phyloP scores from a whole-genome alignment of 2,888 invertebrate species.

The Apamea crenata region DNA sequence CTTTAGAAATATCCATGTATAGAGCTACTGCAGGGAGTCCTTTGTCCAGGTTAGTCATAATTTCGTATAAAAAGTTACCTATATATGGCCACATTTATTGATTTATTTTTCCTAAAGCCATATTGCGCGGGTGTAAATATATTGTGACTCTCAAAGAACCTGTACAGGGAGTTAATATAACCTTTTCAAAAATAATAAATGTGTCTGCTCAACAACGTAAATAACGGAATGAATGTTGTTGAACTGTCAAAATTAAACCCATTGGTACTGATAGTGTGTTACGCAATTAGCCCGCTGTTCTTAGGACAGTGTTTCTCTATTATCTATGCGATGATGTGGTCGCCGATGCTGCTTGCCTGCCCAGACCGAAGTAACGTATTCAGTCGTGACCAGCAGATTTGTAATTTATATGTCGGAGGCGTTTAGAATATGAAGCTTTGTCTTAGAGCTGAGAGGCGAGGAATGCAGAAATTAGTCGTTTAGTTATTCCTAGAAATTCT shows the following conservation, averaged over 20 bases:
- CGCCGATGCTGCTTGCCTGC: neutral
- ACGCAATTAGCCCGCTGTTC: neutral
- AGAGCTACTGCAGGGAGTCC: too few species aligned
- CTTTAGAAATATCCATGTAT: too few species aligned
- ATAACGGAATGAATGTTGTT: neutral
- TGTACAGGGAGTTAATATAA: too few species aligned
- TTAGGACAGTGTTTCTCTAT: neutral
- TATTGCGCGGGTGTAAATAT: too few species aligned
- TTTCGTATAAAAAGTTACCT: too few species aligned
- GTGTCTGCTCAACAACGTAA: too few species aligned
- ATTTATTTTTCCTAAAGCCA: too few species aligned
- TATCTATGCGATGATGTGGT: neutral
- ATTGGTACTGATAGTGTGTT: neutral
- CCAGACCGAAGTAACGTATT: neutral
- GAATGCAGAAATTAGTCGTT: neutral
- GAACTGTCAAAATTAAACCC: neutral
- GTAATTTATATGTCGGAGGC: slow-evolving; percentile 25
- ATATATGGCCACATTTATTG: too few species aligned
- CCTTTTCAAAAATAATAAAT: too few species aligned
- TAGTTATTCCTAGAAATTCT: neutral
- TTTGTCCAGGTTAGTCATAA: too few species aligned
- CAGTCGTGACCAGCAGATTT: slow-evolving; percentile 29
- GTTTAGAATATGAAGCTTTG: neutral
- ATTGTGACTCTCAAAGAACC: too few species aligned
- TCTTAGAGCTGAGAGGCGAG: neutral